Percentiles rank a stretch among this genome's conserved stretches.
phyloP scores from a whole-genome alignment of 2,888 invertebrate genomes.

The Drosophila mimica region DNA sequence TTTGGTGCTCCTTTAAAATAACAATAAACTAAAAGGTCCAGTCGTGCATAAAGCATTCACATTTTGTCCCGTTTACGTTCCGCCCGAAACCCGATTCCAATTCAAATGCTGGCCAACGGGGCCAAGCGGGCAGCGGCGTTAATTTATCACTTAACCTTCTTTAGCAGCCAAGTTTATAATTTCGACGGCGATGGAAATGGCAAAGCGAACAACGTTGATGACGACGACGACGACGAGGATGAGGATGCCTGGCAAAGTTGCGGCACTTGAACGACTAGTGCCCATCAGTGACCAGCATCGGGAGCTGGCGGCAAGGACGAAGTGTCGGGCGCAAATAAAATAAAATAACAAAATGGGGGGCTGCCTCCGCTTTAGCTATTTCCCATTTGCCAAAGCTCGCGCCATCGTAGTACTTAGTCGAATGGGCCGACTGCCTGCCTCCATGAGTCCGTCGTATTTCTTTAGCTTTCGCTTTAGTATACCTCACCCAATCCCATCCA shows the following conservation, averaged over 20 bases:
- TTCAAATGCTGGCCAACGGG: constrained; percentile 48
- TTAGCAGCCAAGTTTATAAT: constrained; percentile 80
- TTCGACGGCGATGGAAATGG: constrained; percentile 56
- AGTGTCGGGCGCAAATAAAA: constrained; percentile 56
- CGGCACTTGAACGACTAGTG: constrained; percentile 78
- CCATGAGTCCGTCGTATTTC: constrained; percentile 71
- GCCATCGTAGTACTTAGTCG: constrained; percentile 68
- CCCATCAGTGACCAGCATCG: constrained; percentile 64
- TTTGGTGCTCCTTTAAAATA: constrained; percentile 55
- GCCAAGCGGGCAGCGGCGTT: constrained; percentile 66
- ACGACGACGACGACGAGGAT: constrained; percentile 33
- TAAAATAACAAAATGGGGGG: constrained; percentile 59
- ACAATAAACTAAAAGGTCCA: constrained; percentile 79
- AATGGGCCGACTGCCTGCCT: constrained; percentile 43
- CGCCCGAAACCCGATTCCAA: constrained; percentile 13
- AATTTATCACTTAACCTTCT: constrained; percentile 80
- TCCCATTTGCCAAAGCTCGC: constrained; percentile 60
- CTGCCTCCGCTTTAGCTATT: constrained; percentile 40
- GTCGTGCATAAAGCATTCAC: constrained; percentile 78
- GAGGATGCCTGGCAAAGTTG: constrained; percentile 36
- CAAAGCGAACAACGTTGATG: constrained; percentile 51
- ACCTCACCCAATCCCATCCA: constrained; percentile 3
- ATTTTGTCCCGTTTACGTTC: constrained; percentile 38
- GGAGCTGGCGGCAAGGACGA: constrained; percentile 20
- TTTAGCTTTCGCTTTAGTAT: constrained; percentile 56